Evolutionary conservation across 1,140 invertebrate genomes (phyloP).

Genomic region (Trachymyrmex septentrionalis): DNA sequence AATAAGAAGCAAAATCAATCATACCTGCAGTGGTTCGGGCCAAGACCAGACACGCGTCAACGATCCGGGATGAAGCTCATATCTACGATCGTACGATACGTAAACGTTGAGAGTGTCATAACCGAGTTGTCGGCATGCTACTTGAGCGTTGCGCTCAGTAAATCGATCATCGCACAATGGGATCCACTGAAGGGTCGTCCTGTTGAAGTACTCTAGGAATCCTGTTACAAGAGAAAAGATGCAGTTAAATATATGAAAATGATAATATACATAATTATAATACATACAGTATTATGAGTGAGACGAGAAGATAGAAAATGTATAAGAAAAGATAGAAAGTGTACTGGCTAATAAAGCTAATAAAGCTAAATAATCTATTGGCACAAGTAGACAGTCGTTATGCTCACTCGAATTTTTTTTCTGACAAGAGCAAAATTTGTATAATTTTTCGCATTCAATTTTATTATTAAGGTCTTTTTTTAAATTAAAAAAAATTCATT

Average conservation of each 20-base stretch:
- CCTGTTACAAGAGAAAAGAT: conserved; percentile 68
- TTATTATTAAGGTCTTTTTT: no score
- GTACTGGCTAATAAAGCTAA: no score
- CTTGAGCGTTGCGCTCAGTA: conserved; percentile 97
- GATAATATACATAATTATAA: not conserved
- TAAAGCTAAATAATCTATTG: no score
- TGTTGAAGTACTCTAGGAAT: conserved; percentile 98
- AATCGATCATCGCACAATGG: conserved; percentile 98
- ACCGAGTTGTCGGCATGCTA: conserved; percentile 98
- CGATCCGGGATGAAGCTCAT: conserved; percentile 95
- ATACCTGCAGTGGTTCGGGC: conserved; percentile 95
- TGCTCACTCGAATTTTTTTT: no score
- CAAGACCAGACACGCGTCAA: conserved; percentile 96
- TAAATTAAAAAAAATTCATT: no score
- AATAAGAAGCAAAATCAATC: conserved; percentile 71
- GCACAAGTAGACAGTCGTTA: no score
- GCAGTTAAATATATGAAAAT: not conserved
- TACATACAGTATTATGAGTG: not conserved
- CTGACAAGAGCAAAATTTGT: no score
- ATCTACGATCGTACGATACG: conserved; percentile 92
- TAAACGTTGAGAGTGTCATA: conserved; percentile 95
- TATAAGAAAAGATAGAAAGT: no score
- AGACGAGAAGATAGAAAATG: not conserved
- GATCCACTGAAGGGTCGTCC: conserved; percentile 97
- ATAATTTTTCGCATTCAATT: no score